phyloP scores from a whole-genome alignment of 2,113 vertebrate genomes.

The Mastomys coucha region DNA sequence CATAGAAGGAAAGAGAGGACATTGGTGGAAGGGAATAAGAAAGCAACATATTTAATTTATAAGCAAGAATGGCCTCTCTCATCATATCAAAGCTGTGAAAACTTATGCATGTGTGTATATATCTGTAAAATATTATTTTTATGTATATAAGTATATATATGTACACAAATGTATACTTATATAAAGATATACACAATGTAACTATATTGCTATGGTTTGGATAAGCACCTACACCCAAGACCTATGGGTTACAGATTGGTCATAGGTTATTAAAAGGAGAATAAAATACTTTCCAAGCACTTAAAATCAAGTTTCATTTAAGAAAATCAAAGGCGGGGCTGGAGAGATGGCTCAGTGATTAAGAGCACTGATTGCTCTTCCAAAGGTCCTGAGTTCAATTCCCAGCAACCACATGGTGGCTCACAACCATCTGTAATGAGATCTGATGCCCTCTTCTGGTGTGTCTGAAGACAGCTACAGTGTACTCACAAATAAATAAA shows the following conservation, averaged over 20 bases:
- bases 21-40: background rate
- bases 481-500: too few species aligned
- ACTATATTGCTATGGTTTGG: background rate
- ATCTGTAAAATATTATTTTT: background rate
- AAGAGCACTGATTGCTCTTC: too few species aligned
- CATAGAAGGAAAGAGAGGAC: background rate
- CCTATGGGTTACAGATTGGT: background rate
- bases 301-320: conserved; percentile 28
- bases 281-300: background rate
- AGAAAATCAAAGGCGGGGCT: background rate
- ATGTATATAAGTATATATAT: background rate
- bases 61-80: background rate
- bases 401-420: too few species aligned
- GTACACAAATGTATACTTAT: too few species aligned
- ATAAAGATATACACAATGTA: background rate
- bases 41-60: background rate
- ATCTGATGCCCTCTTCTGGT: too few species aligned
- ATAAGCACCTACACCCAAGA: background rate
- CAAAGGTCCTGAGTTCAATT: too few species aligned
- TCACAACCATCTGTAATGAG: too few species aligned
- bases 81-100: too few species aligned
- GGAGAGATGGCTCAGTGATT: too few species aligned
- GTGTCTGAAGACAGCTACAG: too few species aligned
- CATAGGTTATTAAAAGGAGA: background rate
- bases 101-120: background rate